Evolutionary conservation across 2,113 vertebrate species (phyloP), one percentile per base, ranked within the genome.

Genomic region (Nipponia nippon): DNA sequence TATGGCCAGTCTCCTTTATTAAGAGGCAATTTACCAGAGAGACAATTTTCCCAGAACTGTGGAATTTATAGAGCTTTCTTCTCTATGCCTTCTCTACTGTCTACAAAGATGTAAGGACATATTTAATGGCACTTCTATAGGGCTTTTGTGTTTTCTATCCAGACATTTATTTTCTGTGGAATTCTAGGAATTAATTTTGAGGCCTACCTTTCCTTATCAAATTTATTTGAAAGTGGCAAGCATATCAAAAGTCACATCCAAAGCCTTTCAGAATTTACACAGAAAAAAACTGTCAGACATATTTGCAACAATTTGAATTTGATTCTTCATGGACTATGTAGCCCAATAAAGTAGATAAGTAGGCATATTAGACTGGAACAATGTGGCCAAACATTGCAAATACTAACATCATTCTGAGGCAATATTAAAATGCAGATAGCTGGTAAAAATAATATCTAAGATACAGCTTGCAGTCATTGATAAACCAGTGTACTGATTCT

Each of bases 31-130:
- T 90, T 47, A 27, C 22, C 14, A 49, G n/a, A 79, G 9, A 87
- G 15, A 13, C 3, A 56, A 11, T 12, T 63, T 88, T 55, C 15
- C 18, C 18, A 52, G 32, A 63, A n/a, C 22, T n/a, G 20, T 53
- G 10, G 3, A 4, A 21, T 82, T 92, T 67, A 32, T 3, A 63
- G 9, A 40, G 9, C 3, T 55, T 63, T 79, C 15, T 82, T 92
- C 65, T 47, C 8, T 59, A 12, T 0, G 0, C 1, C 7, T 63
- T 76, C n/a, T 70, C 47, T 29, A 38, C 5, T 36, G 13, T 55
- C 61, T 84, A 21, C 26, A 50, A 78, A 85, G 17, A 18, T 1
- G 1, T 40, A 47, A 91, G 34, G 32, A 47, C 10, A 62, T 58
- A 55, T 78, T 67, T 32, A 50, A 13, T 42, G 7, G 6, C 6